Base-by-base conservation (phyloP, 2,888 invertebrate species). In the Clivina fossor region DNA sequence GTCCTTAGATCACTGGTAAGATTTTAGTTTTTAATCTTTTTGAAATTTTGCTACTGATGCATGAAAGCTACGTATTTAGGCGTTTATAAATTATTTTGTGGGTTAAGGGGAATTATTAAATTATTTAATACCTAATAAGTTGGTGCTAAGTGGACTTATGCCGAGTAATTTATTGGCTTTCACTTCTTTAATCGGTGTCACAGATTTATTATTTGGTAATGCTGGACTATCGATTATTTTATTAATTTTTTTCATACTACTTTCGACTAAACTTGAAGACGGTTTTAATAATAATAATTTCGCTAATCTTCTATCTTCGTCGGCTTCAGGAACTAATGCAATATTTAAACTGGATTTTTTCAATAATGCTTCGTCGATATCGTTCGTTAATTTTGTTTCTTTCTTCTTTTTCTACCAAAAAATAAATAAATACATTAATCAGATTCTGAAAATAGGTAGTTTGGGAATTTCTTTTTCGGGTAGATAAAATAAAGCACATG, bases 231-330 rank as follows among this genome's bases (percentile, higher is more conserved):
- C 65, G 32, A 74, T 68, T 19, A 74, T 68, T 44, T 64, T 61
- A 53, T 70, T 67, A 41, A 73, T 64, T 3, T 68, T 59, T 19
- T 62, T 47, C 47, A 70, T 69, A 2, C 67, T 68, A 58, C 76
- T 78, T 66, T 85, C 83, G 46, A 78, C 75, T 28, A 84, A 80
- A 72, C 82, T 80, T 68, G 75, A 78, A 9, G 79, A 73, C 1
- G 86, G 84, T 66, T 83, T 81, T 2, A 88, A 73, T 53, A 84
- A 80, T 60, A 92, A 79, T 3, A 94, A 76, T 0, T 85, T 80
- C 0, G 95, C 95, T 73, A 92, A 77, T 68, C 83, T 83, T 48
- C 81, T 79, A 68, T 96, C 95, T 57, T 92, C 89, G 48, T 85
- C 84, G 15, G 78, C 79, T 73, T 96, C 95, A 1, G 87, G 84